These are phyloP conservation scores for Ganaspis sp. DNA, from an alignment of 1,140 invertebrate species.

Conservation along the genomic window DNA sequence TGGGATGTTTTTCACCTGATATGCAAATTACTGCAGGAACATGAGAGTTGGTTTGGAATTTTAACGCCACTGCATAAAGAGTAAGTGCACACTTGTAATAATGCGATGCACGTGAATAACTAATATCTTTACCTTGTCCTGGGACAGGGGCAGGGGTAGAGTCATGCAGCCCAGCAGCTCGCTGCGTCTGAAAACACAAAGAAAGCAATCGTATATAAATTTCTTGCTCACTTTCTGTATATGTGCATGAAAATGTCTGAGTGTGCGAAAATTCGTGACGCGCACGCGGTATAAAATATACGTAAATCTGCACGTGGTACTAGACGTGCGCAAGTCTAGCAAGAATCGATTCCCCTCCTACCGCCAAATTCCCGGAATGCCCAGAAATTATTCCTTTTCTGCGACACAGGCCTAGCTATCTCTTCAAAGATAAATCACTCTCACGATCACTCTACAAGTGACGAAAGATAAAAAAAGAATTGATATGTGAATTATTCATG, in stretches of 20 bases:
- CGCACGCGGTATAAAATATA: conserved; percentile 29
- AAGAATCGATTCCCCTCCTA: conserved; percentile 71
- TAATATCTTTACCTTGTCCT: conserved; percentile 77
- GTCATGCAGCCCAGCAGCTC: conserved; percentile 84
- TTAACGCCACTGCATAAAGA: conserved; percentile 15
- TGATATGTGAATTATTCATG: no score
- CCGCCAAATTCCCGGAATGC: conserved; percentile 47
- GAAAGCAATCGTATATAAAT: conserved; percentile 40
- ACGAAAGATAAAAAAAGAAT: no score
- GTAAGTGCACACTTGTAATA: conserved; percentile 12
- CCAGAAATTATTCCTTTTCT: conserved; percentile 49
- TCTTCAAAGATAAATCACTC: background rate
- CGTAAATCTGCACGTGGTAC: conserved; percentile 65
- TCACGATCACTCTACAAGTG: no score
- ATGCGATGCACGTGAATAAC: conserved; percentile 12
- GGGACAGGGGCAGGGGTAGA: conserved; percentile 80
- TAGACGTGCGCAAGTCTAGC: conserved; percentile 65
- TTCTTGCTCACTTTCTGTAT: background rate
- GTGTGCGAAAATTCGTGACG: conserved; percentile 15
- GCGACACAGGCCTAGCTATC: background rate
- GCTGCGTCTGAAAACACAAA: conserved; percentile 78
- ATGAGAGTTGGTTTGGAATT: background rate
- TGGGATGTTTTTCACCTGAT: background rate
- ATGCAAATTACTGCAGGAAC: conserved; percentile 23
- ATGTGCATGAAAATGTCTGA: background rate